Evolutionary conservation across 2,113 vertebrate species (phyloP).

Genomic region (Ctenodactylus gundi): DNA sequence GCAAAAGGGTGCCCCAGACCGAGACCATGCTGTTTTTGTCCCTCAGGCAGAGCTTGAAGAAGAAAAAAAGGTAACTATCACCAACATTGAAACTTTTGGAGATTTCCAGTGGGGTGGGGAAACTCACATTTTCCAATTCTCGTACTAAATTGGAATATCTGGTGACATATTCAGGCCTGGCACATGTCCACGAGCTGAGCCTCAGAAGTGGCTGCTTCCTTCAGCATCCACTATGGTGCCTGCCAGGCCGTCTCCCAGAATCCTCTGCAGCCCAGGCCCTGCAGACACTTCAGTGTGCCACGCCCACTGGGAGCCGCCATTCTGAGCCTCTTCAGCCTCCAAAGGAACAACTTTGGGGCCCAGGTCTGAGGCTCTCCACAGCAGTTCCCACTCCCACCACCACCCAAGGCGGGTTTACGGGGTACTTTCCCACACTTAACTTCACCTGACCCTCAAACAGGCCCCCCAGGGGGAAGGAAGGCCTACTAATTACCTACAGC

Average conservation of each 20-base stretch:
- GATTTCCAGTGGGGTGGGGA: neutral
- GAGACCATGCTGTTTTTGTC: neutral
- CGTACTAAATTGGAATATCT: neutral
- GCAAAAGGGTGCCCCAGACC: accelerated
- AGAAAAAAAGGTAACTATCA: neutral
- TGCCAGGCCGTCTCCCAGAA: neutral
- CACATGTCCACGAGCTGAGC: neutral
- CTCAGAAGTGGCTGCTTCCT: neutral
- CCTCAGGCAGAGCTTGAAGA: neutral
- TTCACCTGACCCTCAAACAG: neutral
- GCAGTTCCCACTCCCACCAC: neutral
- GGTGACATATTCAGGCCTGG: neutral
- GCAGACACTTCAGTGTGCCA: neutral
- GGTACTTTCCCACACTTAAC: neutral
- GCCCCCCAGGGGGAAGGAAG: neutral
- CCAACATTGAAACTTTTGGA: neutral
- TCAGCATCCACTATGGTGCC: accelerated
- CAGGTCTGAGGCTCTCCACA: neutral
- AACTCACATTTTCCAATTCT: neutral
- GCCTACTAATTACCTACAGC: neutral
- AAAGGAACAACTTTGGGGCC: neutral
- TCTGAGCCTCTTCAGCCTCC: neutral
- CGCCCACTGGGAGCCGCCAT: no score
- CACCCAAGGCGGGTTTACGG: neutral
- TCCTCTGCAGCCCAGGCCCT: neutral